Base-by-base conservation (phyloP, 2,113 vertebrate species). In the Plestiodon gilberti region DNA sequence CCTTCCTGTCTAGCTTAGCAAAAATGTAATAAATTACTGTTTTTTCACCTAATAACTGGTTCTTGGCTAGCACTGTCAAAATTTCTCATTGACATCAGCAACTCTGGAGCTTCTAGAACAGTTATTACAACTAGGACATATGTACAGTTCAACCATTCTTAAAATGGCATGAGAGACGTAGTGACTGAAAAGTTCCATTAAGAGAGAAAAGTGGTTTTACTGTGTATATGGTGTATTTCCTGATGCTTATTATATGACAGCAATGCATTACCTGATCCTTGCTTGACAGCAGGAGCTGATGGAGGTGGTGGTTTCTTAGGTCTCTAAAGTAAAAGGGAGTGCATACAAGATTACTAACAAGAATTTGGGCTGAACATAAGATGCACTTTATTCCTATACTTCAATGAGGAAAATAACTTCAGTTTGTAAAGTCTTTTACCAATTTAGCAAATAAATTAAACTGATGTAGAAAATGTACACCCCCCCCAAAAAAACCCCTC, bases 261-360 rank as follows among this genome's bases (percentile, higher is more conserved):
- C 88, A 91, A 82, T 84, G 91, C 70, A 81, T 97, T 98, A 98
- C 99, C 98, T 98, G 97, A 90, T 91, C 93, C 96, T 97, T 97
- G 97, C 93, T 99, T 99, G 83, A 96, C 94, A 64, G 97, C 92
- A 20, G 98, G 98, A 81, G 98, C 97, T 35, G 97, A 97, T 28
- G 99, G 99, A 91, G 99, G 99, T 76, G 99, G 99, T 0, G 99
- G 99, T 91, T 99, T 99, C 97, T 98, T 99, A 92, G 99, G 99
- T 97, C 99, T 98, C 99, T 99, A 95, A 95, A 96, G 95, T 91
- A 78, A 92, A 95, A 86, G 88, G 89, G 57, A 90, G 59, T 87
- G 87, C 28, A 88, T 82, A 92, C 93, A 4, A 94, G 71, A 84
- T 35, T 89, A 69, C 52, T 94, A 94, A n/a, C 89, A 93, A 91